Evolutionary conservation across 2,113 vertebrate genomes (phyloP).

Genomic region (Corythaixoides concolor): DNA sequence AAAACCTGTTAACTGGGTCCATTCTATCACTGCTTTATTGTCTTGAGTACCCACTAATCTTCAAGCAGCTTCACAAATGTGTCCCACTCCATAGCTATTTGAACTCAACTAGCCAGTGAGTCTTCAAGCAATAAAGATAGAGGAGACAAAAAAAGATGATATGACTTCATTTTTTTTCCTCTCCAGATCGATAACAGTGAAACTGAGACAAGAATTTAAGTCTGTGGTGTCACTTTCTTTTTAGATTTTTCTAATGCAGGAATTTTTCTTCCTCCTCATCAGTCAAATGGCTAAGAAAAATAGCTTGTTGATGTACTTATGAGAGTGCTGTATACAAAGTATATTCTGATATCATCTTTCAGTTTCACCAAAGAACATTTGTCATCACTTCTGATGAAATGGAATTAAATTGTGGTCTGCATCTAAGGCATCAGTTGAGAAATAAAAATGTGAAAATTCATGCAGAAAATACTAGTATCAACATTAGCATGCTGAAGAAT

Average conservation of each 20-base stretch:
- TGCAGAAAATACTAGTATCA: neutral
- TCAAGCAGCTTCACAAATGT: neutral
- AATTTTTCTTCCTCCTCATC: neutral
- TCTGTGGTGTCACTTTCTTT: neutral
- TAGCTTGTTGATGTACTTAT: neutral
- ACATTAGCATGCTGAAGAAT: constrained; percentile 37
- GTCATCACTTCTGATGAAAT: constrained; percentile 33
- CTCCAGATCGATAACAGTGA: neutral
- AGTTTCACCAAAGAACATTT: constrained; percentile 36
- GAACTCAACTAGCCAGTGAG: neutral
- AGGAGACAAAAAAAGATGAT: neutral
- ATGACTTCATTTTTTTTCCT: neutral
- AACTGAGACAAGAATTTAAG: neutral
- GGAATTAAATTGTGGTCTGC: constrained; percentile 22
- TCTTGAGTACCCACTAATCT: constrained; percentile 13
- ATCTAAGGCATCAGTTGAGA: neutral
- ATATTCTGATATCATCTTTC: constrained; percentile 26
- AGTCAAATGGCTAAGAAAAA: constrained; percentile 20
- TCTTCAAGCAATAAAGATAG: neutral
- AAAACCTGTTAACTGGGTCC: constrained; percentile 10
- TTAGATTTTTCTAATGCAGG: neutral
- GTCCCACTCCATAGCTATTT: neutral
- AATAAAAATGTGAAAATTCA: constrained; percentile 29
- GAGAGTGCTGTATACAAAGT: neutral
- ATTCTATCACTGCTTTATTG: constrained; percentile 29